Conservation (phyloP, 1,140 invertebrate genomes). For the Bombus consobrinus region DNA sequence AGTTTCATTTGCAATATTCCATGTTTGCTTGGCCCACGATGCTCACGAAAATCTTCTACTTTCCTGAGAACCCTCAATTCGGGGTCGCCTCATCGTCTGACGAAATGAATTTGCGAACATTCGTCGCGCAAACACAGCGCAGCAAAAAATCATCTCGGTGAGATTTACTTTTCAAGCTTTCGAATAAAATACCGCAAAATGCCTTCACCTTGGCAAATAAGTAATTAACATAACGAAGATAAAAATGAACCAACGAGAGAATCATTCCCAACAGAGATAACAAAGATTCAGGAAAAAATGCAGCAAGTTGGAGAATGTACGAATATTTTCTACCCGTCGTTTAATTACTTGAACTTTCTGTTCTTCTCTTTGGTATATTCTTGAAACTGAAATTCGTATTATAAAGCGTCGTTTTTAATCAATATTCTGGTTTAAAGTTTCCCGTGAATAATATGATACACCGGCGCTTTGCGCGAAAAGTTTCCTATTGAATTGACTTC, state of each 20-base stretch:
- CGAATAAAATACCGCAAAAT: background rate
- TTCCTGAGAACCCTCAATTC: constrained; percentile 13
- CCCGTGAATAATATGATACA: background rate
- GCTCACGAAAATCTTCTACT: constrained; percentile 37
- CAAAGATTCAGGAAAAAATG: no score
- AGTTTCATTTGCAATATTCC: constrained; percentile 51
- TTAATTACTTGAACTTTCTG: no score
- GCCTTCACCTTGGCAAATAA: background rate
- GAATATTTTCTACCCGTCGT: no score
- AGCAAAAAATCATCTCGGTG: background rate
- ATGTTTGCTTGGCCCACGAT: constrained; percentile 34
- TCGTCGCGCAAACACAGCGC: background rate
- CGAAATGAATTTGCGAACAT: constrained; percentile 35
- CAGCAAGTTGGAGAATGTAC: no score
- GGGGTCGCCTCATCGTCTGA: constrained; percentile 33
- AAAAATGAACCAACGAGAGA: background rate
- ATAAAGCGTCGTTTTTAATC: background rate
- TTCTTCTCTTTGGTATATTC: background rate
- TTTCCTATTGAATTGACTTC: background rate
- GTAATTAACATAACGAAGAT: background rate
- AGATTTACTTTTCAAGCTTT: background rate
- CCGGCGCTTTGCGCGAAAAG: background rate
- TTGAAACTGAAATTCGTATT: background rate
- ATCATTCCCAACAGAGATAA: no score
- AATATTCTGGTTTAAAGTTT: background rate